phyloP scores from a whole-genome alignment of 2,797 vertebrate genomes.

The Bufotes viridis region DNA sequence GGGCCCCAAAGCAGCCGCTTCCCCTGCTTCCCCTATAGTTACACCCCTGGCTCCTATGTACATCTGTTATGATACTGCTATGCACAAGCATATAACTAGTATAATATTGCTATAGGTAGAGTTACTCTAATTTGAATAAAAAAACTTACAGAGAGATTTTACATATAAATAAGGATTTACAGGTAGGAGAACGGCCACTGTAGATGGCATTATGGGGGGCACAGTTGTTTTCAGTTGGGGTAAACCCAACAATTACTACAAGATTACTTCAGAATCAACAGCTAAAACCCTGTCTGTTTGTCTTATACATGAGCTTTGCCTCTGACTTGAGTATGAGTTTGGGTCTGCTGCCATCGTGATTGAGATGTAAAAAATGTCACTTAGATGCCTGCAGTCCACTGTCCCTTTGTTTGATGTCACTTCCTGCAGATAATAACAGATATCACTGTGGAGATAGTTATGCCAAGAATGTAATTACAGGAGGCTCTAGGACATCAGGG shows the following conservation, averaged over 20 bases:
- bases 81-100: too few relatives aligned
- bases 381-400: background rate
- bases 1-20: too few relatives aligned
- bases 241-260: background rate
- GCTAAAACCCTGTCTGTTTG: background rate
- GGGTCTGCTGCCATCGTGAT: background rate
- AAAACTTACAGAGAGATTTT: background rate
- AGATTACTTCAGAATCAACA: background rate
- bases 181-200: background rate
- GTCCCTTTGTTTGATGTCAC: conserved; percentile 4
- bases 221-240: background rate
- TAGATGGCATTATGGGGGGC: background rate
- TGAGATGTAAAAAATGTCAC: conserved; percentile 18
- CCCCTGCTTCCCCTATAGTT: too few relatives aligned
- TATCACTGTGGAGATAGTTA: background rate
- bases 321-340: background rate
- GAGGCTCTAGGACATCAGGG: background rate
- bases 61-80: background rate
- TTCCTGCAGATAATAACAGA: conserved; percentile 15
- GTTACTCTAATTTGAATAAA: background rate
- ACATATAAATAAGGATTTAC: background rate
- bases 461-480: conserved; percentile 39
- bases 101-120: too few relatives aligned
- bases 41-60: background rate
- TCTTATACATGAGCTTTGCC: background rate